Conservation (phyloP, 2,797 vertebrate genomes). For the Sorex maritimensis region DNA sequence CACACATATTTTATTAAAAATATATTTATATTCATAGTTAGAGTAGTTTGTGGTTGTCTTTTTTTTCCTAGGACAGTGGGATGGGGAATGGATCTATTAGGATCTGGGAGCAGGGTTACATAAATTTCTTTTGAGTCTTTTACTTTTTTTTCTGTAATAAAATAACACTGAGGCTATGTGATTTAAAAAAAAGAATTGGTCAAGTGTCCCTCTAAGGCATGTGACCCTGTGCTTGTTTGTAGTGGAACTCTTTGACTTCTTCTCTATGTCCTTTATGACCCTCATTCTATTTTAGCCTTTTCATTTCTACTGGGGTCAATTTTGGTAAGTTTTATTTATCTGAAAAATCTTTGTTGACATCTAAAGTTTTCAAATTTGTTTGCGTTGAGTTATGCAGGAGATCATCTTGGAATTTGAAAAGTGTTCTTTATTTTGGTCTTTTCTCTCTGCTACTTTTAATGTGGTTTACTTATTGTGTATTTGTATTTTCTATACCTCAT, state of each 20-base stretch:
- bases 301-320: slow-evolving; percentile 68
- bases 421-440: neutral
- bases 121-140: slow-evolving; percentile 39
- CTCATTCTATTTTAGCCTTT: slow-evolving; percentile 59
- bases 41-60: neutral
- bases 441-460: neutral
- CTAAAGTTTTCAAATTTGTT: slow-evolving; percentile 57
- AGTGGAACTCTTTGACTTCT: slow-evolving; percentile 34
- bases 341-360: slow-evolving; percentile 64
- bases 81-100: neutral
- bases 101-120: neutral
- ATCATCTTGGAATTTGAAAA: slow-evolving; percentile 14
- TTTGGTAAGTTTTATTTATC: slow-evolving; percentile 71
- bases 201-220: slow-evolving; percentile 10
- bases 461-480: neutral
- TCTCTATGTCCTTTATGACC: slow-evolving; percentile 50
- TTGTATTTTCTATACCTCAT: neutral
- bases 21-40: slow-evolving; percentile 35
- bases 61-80: neutral
- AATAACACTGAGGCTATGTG: neutral
- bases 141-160: neutral
- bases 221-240: slow-evolving; percentile 7
- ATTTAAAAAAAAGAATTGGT: slow-evolving; percentile 18
- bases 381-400: slow-evolving; percentile 45
- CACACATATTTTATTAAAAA: slow-evolving; percentile 50